Conservation (phyloP, 2,888 invertebrate species). For the Apocheima hispidaria region DNA sequence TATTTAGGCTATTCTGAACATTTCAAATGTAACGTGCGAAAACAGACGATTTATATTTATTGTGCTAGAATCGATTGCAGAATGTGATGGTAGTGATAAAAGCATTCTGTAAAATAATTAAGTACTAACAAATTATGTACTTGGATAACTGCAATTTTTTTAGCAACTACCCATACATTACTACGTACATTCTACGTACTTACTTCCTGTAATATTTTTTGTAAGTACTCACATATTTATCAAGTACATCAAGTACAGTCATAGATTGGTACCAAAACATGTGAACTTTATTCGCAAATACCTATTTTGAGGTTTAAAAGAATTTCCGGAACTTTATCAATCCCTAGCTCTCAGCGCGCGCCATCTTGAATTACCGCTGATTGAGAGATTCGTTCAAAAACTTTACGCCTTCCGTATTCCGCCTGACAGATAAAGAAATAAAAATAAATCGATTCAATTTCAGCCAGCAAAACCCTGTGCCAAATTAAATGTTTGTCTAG, state of each 20-base stretch:
- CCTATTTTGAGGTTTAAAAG: neutral
- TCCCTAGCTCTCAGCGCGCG: constrained; percentile 18
- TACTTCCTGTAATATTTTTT: too few relatives aligned
- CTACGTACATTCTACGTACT: too few relatives aligned
- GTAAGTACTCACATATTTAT: too few relatives aligned
- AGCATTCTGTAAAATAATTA: too few relatives aligned
- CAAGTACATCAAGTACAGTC: too few relatives aligned
- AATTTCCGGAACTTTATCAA: constrained; percentile 7
- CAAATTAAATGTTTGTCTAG: constrained; percentile 49
- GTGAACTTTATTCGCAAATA: neutral
- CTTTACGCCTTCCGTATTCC: constrained; percentile 31
- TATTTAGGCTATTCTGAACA: constrained; percentile 32
- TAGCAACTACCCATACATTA: too few relatives aligned
- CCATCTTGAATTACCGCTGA: constrained; percentile 30
- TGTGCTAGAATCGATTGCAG: neutral
- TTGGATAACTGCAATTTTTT: too few relatives aligned
- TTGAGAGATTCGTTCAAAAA: constrained; percentile 36
- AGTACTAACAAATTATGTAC: too few relatives aligned
- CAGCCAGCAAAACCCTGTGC: constrained; percentile 48
- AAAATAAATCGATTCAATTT: constrained; percentile 45
- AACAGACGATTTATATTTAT: constrained; percentile 37
- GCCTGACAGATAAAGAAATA: constrained; percentile 38
- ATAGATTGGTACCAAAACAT: too few relatives aligned
- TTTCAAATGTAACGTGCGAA: constrained; percentile 26
- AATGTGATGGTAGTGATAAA: neutral